Conservation (phyloP, 2,888 invertebrate species). For the Drosophila meridiana region DNA sequence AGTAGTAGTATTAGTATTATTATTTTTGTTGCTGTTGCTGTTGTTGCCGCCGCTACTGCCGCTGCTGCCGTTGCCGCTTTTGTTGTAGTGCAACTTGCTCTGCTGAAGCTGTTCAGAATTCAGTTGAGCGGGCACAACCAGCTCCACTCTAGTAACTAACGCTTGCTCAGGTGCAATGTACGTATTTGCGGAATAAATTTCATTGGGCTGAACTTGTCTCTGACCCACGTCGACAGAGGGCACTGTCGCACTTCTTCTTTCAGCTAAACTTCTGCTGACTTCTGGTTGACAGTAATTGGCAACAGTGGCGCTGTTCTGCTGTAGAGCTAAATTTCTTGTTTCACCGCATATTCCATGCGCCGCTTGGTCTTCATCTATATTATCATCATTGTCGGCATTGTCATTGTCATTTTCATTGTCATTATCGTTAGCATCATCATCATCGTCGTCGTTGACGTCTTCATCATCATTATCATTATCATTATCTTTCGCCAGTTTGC, state of each 20-base stretch:
- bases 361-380: background rate
- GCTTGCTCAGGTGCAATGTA: constrained; percentile 72
- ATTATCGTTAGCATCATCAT: background rate
- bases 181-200: constrained; percentile 16
- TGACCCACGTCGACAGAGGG: background rate
- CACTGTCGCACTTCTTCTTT: background rate
- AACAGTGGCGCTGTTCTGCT: background rate
- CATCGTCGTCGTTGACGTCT: background rate
- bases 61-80: background rate
- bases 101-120: constrained; percentile 3
- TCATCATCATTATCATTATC: background rate
- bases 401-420: constrained; percentile 1
- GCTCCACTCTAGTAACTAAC: constrained; percentile 69
- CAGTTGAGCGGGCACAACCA: constrained; percentile 65
- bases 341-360: background rate
- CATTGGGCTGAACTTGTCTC: background rate
- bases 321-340: background rate
- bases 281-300: background rate
- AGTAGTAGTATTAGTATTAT: background rate
- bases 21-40: background rate
- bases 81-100: constrained; percentile 32
- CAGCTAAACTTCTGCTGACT: background rate
- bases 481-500: background rate
- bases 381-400: background rate
- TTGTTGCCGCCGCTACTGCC: background rate